Evolutionary conservation across 64 coral and sea anemone species (phyloP), one percentile per base, ranked within the genome.

Genomic region (Astreopora myriophthalma): DNA sequence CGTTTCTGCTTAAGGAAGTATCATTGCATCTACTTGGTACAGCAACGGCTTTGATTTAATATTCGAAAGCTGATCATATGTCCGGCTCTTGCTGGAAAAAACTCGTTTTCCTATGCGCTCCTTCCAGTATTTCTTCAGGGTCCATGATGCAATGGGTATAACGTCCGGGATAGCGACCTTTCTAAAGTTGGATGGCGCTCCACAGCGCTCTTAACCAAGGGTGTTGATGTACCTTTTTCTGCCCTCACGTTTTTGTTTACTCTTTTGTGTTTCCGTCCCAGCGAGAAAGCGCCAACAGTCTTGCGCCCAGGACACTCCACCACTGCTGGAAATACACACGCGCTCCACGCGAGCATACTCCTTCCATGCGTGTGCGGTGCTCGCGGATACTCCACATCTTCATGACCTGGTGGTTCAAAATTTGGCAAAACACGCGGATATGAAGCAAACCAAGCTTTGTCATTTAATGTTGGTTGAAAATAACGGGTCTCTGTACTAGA

Each of bases 311-410:
- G 79, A 26, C n/a, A 65, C 19, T 83, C 33, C 31, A 83, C 55
- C n/a, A 65, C 32, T n/a, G n/a, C 52, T 27, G 79, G 79, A 83
- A 83, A 34, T 40, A 83, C 79, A 23, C 33, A 83, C 58, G 55
- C 29, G 32, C 31, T 65, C 79, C 79, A 83, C 55, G 79, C 52
- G 34, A 66, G 55, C 8, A 37, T 6, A n/a, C 78, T 83, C 61
- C 57, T 37, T 25, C 12, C 33, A 23, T 22, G 34, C 31, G 51
- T 11, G 12, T 19, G 5, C 16, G 25, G 6, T 20, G 48, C 40
- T 6, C 16, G 29, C 0, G 17, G 12, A 19, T 65, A 38, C 40
- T 30, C n/a, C 17, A 1, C 20, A 25, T 37, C 30, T 38, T 13
- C 55, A 23, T 14, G 16, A 6, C 32, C 32, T 35, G n/a, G 39